phyloP scores from a whole-genome alignment of 2,113 vertebrate genomes.

The Callipepla californica region DNA sequence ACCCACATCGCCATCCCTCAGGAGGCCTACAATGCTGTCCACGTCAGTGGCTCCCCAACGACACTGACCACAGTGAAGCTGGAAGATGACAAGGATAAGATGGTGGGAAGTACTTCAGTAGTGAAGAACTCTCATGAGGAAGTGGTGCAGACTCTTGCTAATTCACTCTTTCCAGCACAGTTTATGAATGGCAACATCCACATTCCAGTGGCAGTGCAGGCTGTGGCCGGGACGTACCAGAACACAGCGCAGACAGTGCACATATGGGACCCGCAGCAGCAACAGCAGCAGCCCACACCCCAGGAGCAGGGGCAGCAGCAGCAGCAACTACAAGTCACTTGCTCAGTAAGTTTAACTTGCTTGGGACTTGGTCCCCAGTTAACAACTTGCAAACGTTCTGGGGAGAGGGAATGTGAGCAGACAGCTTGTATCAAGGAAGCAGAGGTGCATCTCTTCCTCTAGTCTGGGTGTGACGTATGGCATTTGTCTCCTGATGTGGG shows the following conservation, averaged over 20 bases:
- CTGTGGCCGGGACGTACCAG: conserved; percentile 94
- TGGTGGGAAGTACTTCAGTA: conserved; percentile 84
- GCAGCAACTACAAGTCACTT: conserved; percentile 91
- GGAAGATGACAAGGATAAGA: conserved; percentile 93
- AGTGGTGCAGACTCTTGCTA: conserved; percentile 94
- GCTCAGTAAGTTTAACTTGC: conserved; percentile 76
- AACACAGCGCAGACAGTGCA: conserved; percentile 94
- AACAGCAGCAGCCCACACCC: conserved; percentile 87
- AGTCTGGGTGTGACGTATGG: neutral
- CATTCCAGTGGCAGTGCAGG: conserved; percentile 98
- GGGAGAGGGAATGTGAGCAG: neutral
- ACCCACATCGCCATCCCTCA: conserved; percentile 98
- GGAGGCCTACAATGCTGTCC: conserved; percentile 95
- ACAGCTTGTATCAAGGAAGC: neutral
- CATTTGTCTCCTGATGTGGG: neutral
- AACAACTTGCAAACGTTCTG: neutral
- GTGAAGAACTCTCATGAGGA: conserved; percentile 92
- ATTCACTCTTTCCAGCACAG: conserved; percentile 95
- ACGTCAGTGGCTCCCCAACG: conserved; percentile 86
- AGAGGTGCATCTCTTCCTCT: neutral
- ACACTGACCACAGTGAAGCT: conserved; percentile 84
- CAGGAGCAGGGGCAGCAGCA: conserved; percentile 91
- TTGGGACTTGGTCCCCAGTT: neutral
- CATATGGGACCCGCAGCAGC: conserved; percentile 97
- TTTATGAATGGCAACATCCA: conserved; percentile 99